phyloP scores from a whole-genome alignment of 2,113 vertebrate species.

The human (Homo sapiens) region DNA sequence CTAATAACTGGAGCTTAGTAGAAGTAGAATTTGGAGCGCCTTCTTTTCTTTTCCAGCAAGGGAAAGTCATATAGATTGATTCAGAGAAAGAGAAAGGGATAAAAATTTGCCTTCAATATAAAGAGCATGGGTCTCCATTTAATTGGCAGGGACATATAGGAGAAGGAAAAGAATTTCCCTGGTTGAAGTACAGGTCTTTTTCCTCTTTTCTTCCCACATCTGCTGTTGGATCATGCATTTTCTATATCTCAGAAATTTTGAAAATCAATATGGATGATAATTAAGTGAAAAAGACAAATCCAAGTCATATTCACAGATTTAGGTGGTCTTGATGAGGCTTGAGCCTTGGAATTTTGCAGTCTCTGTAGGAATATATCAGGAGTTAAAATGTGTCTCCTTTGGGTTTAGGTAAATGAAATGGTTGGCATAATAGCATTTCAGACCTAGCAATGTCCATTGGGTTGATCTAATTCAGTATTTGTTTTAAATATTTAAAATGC shows the following conservation, averaged over 20 bases:
- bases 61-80: background rate
- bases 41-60: background rate
- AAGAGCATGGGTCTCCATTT: background rate
- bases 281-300: background rate
- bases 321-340: background rate
- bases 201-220: background rate
- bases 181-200: background rate
- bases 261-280: background rate
- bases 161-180: background rate
- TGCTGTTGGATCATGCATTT: background rate
- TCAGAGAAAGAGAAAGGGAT: background rate
- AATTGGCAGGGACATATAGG: background rate
- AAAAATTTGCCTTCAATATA: background rate
- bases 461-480: background rate
- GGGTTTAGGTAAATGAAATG: background rate
- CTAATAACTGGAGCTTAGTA: background rate
- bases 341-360: background rate
- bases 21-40: background rate
- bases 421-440: background rate
- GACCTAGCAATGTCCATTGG: background rate
- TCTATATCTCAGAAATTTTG: background rate
- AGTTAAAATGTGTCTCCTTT: background rate
- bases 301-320: background rate
- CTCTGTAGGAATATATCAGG: background rate
- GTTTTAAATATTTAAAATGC: background rate